Evolutionary conservation across 2,888 invertebrate genomes (phyloP).

Genomic region (Sylvicola cinctus): DNA sequence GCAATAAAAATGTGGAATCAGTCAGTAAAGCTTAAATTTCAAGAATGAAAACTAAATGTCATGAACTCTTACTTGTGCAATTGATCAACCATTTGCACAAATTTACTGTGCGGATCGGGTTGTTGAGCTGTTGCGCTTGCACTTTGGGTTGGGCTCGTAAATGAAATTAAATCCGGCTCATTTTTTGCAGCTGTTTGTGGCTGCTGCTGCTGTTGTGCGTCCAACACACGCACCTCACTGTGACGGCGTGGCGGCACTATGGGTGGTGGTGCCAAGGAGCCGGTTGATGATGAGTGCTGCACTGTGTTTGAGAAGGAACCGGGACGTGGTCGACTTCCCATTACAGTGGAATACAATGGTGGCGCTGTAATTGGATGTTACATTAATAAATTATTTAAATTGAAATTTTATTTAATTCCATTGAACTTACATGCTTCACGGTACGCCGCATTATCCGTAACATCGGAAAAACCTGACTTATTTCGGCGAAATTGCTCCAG

Average conservation of each 20-base stretch:
- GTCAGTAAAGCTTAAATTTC: too few species aligned
- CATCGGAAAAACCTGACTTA: slow-evolving; percentile 20
- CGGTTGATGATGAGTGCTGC: slow-evolving; percentile 20
- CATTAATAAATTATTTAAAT: neutral
- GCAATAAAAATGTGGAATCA: neutral
- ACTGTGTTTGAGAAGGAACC: too few species aligned
- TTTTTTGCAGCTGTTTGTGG: slow-evolving; percentile 5
- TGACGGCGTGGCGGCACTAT: slow-evolving; percentile 14
- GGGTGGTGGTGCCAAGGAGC: slow-evolving; percentile 27
- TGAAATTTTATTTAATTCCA: too few species aligned
- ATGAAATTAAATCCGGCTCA: slow-evolving; percentile 46
- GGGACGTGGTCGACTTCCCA: slow-evolving; percentile 28
- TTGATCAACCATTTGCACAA: slow-evolving; percentile 38
- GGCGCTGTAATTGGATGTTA: slow-evolving; percentile 3
- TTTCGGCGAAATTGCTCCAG: slow-evolving; percentile 60
- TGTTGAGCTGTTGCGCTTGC: neutral
- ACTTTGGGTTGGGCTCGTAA: slow-evolving; percentile 37
- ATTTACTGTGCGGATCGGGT: slow-evolving; percentile 23
- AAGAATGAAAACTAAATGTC: too few species aligned
- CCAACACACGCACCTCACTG: slow-evolving; percentile 11
- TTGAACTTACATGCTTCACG: too few species aligned
- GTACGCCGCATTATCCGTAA: slow-evolving; percentile 16
- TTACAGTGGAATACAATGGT: slow-evolving; percentile 22
- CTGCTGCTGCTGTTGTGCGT: neutral
- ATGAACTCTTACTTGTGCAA: slow-evolving; percentile 28